A percentile compares a stretch with the other conserved stretches of the same genome.
These are phyloP conservation scores for Acanthornis magna DNA, from an alignment of 2,797 vertebrate genomes.

Conservation along the genomic window DNA sequence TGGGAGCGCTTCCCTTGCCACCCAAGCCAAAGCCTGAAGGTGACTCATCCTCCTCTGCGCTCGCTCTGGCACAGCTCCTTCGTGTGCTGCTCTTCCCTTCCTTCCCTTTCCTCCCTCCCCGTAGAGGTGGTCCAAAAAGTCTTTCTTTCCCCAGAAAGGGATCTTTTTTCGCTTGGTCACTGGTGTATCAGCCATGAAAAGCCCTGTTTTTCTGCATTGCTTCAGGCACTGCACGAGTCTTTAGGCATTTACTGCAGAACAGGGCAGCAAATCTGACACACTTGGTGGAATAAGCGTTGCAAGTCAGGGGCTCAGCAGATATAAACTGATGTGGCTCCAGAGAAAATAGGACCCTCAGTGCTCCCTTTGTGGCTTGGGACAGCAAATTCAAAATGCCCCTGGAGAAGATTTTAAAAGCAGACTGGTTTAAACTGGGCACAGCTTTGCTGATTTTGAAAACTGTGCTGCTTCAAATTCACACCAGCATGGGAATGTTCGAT, in stretches of 20 bases:
- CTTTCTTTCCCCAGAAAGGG: not conserved
- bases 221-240: not conserved
- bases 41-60: constrained; percentile 50
- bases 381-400: not conserved
- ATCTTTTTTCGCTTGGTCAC: not conserved
- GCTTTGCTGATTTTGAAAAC: not conserved
- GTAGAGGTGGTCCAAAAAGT: not conserved
- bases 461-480: constrained; percentile 29
- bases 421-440: not conserved
- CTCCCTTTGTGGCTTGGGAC: not conserved
- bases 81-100: fast-evolving
- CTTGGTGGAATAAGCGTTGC: not conserved
- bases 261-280: not conserved
- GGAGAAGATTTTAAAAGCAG: not conserved
- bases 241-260: not conserved
- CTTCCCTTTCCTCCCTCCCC: not conserved
- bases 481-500: not conserved
- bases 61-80: not conserved
- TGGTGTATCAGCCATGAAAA: not conserved
- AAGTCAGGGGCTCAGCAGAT: not conserved
- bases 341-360: not conserved
- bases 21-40: constrained; percentile 24
- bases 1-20: not conserved
- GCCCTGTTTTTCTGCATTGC: not conserved
- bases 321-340: not conserved